These are phyloP conservation scores for Odocoileus hemionus DNA, from an alignment of 2,113 vertebrate genomes.

Conservation along the genomic window DNA sequence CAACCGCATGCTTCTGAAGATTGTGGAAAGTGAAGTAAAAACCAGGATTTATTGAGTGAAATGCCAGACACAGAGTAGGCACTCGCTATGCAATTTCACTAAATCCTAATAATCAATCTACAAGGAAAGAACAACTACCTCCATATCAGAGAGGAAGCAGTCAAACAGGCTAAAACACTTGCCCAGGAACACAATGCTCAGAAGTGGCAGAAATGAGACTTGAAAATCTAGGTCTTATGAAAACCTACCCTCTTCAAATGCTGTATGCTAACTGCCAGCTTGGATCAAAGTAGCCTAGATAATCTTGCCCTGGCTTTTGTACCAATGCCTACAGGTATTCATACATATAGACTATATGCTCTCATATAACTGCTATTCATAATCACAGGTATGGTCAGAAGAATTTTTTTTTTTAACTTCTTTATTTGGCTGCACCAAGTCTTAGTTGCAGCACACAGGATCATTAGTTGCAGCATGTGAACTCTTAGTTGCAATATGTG, in stretches of 20 bases:
- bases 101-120: not conserved
- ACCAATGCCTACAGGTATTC: not conserved
- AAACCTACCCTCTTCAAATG: slow-evolving; percentile 14
- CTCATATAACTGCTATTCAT: not conserved
- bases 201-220: not conserved
- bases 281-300: not conserved
- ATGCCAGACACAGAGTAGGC: not conserved
- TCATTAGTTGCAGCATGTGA: too few relatives aligned
- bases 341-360: not conserved
- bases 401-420: not conserved
- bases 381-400: not conserved
- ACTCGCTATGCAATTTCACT: not conserved
- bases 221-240: not conserved
- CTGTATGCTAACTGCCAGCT: not conserved
- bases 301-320: not conserved
- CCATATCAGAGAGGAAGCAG: not conserved
- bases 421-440: too few relatives aligned
- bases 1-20: not conserved
- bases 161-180: not conserved
- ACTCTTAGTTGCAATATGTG: too few relatives aligned
- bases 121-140: not conserved
- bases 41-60: slow-evolving; percentile 13
- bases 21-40: not conserved
- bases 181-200: not conserved
- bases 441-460: too few relatives aligned